These are phyloP conservation scores for Drosophila mayaguana DNA, from an alignment of 2,888 invertebrate species.

Conservation along the genomic window DNA sequence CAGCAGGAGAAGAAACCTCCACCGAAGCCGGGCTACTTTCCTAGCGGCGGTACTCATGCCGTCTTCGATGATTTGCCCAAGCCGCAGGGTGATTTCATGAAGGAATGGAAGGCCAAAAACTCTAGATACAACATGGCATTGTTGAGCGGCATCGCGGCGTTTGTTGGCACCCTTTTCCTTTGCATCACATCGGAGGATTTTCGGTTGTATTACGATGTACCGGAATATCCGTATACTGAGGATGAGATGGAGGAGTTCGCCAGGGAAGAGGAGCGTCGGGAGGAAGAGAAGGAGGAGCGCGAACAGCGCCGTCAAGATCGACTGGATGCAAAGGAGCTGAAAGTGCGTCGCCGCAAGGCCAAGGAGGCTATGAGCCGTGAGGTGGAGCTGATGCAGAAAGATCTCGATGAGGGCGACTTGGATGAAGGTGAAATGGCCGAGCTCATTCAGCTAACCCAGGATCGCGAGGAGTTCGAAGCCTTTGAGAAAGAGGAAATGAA, in stretches of 20 bases:
- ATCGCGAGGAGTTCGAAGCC: slow-evolving; percentile 57
- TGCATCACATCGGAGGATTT: slow-evolving; percentile 2
- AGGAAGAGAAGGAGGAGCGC: slow-evolving; percentile 47
- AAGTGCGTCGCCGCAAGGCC: slow-evolving; percentile 61
- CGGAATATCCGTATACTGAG: slow-evolving; percentile 67
- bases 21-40: slow-evolving; percentile 46
- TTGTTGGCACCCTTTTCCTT: slow-evolving; percentile 38
- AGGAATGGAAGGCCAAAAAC: slow-evolving; percentile 56
- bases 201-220: slow-evolving; percentile 25
- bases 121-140: slow-evolving; percentile 57
- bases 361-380: slow-evolving; percentile 61
- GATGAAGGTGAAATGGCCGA: slow-evolving; percentile 50
- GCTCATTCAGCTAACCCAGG: slow-evolving; percentile 38
- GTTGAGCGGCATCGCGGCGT: slow-evolving; percentile 40
- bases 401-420: slow-evolving; percentile 57
- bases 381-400: slow-evolving; percentile 66
- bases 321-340: slow-evolving; percentile 50
- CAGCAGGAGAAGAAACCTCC: neutral
- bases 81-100: slow-evolving; percentile 58
- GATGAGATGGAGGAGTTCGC: slow-evolving; percentile 62
- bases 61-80: slow-evolving; percentile 56
- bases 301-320: slow-evolving; percentile 43
- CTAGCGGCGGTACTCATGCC: slow-evolving; percentile 65
- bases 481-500: slow-evolving; percentile 63
- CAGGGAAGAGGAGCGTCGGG: slow-evolving; percentile 53